Percentiles rank a stretch among this genome's conserved stretches.
Evolutionary conservation across 1,140 invertebrate genomes (phyloP).

Genomic region (Alviniconcha marisindica): DNA sequence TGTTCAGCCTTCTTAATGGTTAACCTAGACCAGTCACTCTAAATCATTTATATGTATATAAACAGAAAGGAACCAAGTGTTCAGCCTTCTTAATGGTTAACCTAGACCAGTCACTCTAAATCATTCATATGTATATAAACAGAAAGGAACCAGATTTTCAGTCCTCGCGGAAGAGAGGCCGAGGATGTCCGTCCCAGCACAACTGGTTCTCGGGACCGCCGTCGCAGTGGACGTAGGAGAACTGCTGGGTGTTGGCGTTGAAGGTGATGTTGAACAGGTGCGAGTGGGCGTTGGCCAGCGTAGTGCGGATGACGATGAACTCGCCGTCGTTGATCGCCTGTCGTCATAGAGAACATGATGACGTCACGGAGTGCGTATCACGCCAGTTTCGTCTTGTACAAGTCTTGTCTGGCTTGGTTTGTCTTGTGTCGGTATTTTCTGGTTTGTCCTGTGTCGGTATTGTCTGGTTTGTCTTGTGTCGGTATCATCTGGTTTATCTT

Average conservation of each 20-base stretch:
- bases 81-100: background rate
- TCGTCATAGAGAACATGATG: no score
- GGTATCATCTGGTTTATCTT: no score
- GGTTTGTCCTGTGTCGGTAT: no score
- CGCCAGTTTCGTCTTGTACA: no score
- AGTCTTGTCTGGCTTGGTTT: no score
- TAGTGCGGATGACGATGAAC: background rate
- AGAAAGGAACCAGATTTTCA: background rate
- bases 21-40: no score
- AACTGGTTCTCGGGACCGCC: background rate
- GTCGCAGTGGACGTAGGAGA: conserved; percentile 7
- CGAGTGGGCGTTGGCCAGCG: conserved; percentile 15
- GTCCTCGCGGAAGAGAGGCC: background rate
- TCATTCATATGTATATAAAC: background rate
- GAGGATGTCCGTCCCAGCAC: background rate
- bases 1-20: no score
- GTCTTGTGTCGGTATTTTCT: no score
- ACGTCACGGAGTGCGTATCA: no score
- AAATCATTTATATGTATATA: no score
- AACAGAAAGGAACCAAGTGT: no score
- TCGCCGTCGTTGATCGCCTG: background rate
- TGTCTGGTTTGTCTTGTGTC: no score
- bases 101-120: background rate
- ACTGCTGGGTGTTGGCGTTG: background rate
- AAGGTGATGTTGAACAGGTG: conserved; percentile 27